Percentiles rank a stretch among this genome's conserved stretches.
phyloP scores from a whole-genome alignment of 2,113 vertebrate species.

The Aplodontia rufa region DNA sequence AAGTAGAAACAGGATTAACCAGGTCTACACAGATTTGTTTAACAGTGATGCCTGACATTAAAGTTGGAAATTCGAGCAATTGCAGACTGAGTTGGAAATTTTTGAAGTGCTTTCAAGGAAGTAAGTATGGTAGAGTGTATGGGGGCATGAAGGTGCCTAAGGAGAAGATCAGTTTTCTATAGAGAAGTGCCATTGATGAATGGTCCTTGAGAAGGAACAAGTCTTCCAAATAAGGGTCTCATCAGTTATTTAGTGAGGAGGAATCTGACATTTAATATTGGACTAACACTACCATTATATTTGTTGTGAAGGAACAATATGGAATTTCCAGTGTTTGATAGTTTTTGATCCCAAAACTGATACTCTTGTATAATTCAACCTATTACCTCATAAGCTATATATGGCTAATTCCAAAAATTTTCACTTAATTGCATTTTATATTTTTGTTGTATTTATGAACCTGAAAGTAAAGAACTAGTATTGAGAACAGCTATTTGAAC shows the following conservation, averaged over 20 bases:
- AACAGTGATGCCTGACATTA: neutral
- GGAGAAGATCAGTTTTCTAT: neutral
- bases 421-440: neutral
- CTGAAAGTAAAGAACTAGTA: neutral
- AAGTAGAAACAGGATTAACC: conserved; percentile 41
- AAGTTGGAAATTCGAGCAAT: neutral
- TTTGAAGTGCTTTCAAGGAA: neutral
- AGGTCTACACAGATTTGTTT: neutral
- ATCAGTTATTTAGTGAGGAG: neutral
- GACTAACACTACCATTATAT: neutral
- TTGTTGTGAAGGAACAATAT: neutral
- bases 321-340: neutral
- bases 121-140: neutral
- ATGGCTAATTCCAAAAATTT: neutral
- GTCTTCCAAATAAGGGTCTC: neutral
- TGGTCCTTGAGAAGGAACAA: neutral
- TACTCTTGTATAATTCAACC: neutral
- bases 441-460: conserved; percentile 6
- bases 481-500: neutral
- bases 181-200: neutral
- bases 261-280: neutral
- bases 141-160: neutral
- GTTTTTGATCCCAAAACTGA: neutral
- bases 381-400: neutral
- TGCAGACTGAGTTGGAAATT: neutral